Evolutionary conservation across 2,113 vertebrate species (phyloP), one percentile per base, ranked within the genome.

Genomic region (Bufo bufo): DNA sequence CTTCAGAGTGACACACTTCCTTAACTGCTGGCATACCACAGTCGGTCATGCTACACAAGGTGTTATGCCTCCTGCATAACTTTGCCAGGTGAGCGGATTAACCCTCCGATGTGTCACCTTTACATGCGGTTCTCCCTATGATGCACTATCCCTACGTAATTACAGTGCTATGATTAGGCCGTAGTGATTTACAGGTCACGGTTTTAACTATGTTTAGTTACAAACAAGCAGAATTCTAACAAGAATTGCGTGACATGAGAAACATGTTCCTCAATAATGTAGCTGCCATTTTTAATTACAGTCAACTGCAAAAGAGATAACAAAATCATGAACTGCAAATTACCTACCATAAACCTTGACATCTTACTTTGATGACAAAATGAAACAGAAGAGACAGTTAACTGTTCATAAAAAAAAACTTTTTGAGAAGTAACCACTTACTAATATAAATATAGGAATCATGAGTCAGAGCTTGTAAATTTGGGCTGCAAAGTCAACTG

Each of bases 281-380:
- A 84, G 49, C 82, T 84, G 82, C 82, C 82, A 84, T 84, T 84
- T 69, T 84, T 84, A 71, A 84, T 84, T 71, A 84, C 43, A 84
- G 49, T 84, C 82, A 84, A 84, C 63, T 71, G 17, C 82, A 84
- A 49, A 12, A 84, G 63, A 49, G 50, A 84, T 84, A 84, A 71
- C 11, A 14, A 84, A 84, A 84, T 84, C 82, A 84, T 84, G 82
- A 84, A 84, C 82, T 84, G 65, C 49, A 84, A 84, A 84, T 84
- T 84, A 84, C 47, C 66, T 33, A 71, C 69, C n/a, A 69, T 84
- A 84, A 84, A 84, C 82, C 63, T 43, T 84, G 82, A 84, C 82
- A 84, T 84, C 82, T 84, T 84, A 84, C 65, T 84, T 84, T 71
- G 63, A 84, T 71, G 65, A 84, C 63, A 84, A 54, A 84, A 69